A percentile compares a stretch with the other conserved stretches of the same genome.
phyloP scores from a whole-genome alignment of 2,888 invertebrate genomes.

The Diarsia brunnea region DNA sequence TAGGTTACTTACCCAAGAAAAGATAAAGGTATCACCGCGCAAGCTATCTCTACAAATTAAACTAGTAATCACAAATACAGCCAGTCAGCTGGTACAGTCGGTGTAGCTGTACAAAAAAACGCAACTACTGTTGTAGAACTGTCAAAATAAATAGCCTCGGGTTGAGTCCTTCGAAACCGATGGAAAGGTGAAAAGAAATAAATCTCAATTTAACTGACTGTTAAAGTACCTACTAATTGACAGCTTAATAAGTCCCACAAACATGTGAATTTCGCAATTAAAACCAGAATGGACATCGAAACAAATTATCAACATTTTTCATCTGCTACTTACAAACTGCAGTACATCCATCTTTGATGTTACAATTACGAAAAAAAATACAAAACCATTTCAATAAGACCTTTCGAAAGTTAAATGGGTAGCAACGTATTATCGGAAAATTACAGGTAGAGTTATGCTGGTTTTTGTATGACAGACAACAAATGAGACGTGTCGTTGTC shows the following conservation, averaged over 20 bases:
- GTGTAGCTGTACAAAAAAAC: too few species aligned
- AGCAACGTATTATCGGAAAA: not conserved
- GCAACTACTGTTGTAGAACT: too few species aligned
- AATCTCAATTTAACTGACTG: not conserved
- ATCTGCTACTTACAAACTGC: slow-evolving; percentile 40
- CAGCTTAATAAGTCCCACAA: not conserved
- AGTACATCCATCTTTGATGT: slow-evolving; percentile 46
- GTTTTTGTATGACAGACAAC: slow-evolving; percentile 65
- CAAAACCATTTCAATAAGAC: slow-evolving; percentile 43
- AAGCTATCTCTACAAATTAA: too few species aligned
- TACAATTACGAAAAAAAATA: slow-evolving; percentile 38
- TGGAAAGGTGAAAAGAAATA: not conserved
- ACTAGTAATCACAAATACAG: too few species aligned
- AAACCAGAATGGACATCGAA: slow-evolving; percentile 37
- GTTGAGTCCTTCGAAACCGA: too few species aligned
- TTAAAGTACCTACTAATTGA: not conserved
- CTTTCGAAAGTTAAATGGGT: slow-evolving; percentile 18
- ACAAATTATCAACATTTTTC: slow-evolving; percentile 59
- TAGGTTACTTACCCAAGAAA: too few species aligned
- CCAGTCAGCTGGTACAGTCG: too few species aligned
- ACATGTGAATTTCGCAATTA: slow-evolving; percentile 40
- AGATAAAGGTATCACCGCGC: too few species aligned
- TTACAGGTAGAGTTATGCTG: slow-evolving; percentile 30
- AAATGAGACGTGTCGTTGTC: slow-evolving; percentile 70
- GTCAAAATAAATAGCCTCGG: too few species aligned